Base-by-base conservation (phyloP, 2,888 invertebrate species). In the Perithous albicinctus region DNA sequence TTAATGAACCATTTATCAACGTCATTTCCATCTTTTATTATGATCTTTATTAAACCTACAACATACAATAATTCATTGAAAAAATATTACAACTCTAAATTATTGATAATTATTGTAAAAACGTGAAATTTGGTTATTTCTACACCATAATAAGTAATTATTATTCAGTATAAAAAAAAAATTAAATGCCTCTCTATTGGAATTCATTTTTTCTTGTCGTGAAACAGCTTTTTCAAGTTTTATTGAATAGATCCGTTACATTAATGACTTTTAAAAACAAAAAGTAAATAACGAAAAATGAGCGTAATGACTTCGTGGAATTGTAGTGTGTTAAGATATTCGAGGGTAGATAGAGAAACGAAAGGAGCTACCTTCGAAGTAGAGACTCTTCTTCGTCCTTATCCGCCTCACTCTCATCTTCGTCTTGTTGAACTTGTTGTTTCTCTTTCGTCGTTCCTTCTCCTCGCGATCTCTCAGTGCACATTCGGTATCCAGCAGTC, bases 401-500 rank as follows among this genome's bases (percentile, higher is more conserved):
- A 43, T 72, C 29, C 35, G 15, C 73, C 48, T 64, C 38, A 48
- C 35, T 41, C 15, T 23, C 12, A 43, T 72, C 29, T 38, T 69
- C 38, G 20, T 48, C 54, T 51, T 69, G 26, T 18, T 12, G n/a
- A 26, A 32, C 32, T 73, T 35, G 26, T 73, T 38, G 66, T 56
- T 69, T 74, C 48, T 61, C 56, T 54, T 61, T 26, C 48, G 10
- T 74, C 23, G 32, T 64, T 74, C 38, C 26, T 18, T 72, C n/a
- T n/a, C 43, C 48, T 54, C 59, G 69, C 41, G 64, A 56, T 80
- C 72, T 66, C 67, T 32, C n/a, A n/a, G 29, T 12, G 41, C 64
- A 43, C 78, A 51, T 67, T 64, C 66, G 67, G 67, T 46, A 66
- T 74, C 76, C 51, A 78, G 61, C 56, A 63, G 54, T 80, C 59